Evolutionary conservation across 2,113 vertebrate genomes (phyloP), one percentile per base, ranked within the genome.

Genomic region (Gila orcuttii): DNA sequence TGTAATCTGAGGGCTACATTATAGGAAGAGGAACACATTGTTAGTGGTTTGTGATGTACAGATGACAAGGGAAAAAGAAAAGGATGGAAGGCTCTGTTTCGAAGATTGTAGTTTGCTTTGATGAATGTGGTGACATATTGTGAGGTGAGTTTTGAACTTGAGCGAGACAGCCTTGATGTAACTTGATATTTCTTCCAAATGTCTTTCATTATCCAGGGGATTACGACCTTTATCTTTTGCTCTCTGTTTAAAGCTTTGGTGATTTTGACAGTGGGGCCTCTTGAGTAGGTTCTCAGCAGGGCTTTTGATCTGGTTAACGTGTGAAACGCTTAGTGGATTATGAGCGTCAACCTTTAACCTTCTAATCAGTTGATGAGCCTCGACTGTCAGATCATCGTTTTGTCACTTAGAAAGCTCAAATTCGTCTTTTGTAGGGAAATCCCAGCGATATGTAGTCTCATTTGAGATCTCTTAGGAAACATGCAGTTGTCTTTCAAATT

Each of bases 31-130:
- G 2, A 74, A 64, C 87, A 73, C 62, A 73, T 83, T 60, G 79
- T 83, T 88, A 88, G 84, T 85, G 87, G 73, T 77, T 80, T 84
- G 75, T 84, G 86, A 86, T 75, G 60, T 78, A 66, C 39, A 60
- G 62, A 45, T 68, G 57, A 82, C 47, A 82, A 81, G 82, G 68
- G 62, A 42, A 78, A 83, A 77, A 86, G 76, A 66, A 57, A 84
- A 42, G 85, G 57, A 39, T 52, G 21, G 52, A 71, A 25, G 28
- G 39, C 62, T 84, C 59, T 39, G 25, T 52, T 42, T 47, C 6
- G 42, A 45, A 64, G 33, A 62, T 85, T 42, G 69, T 77, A 86
- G 66, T 78, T 60, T 62, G 28, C 79, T 71, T 83, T 64, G 71
- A 79, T 64, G 25, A 84, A 57, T 21, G 33, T 78, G 28, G 36